Percentiles rank a stretch among this genome's conserved stretches.
These are phyloP conservation scores for Poecilia picta DNA, from an alignment of 2,797 vertebrate species.

Conservation along the genomic window DNA sequence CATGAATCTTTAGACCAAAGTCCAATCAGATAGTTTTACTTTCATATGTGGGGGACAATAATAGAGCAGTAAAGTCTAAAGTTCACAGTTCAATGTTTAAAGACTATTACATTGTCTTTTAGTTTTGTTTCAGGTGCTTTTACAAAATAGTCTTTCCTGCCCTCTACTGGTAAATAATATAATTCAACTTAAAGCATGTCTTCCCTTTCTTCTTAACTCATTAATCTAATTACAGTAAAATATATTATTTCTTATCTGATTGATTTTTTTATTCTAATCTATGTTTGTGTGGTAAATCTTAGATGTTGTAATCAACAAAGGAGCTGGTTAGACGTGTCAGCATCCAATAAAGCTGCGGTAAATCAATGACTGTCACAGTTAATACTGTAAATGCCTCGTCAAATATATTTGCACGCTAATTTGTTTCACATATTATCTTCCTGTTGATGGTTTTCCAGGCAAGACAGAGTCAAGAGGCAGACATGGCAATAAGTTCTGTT, in stretches of 20 bases:
- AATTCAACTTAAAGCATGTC: neutral
- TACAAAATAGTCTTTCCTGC: neutral
- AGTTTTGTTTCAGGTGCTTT: accelerated
- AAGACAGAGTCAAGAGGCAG: slow-evolving; percentile 34
- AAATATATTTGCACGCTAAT: slow-evolving; percentile 9
- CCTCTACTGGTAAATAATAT: neutral
- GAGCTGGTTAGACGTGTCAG: neutral
- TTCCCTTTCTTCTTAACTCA: neutral
- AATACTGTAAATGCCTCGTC: slow-evolving; percentile 2
- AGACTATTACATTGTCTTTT: neutral
- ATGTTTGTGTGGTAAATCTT: neutral
- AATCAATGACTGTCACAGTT: neutral
- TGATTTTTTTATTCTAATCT: neutral
- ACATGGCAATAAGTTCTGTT: slow-evolving; percentile 35
- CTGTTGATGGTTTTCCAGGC: slow-evolving; percentile 45
- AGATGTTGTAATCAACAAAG: neutral
- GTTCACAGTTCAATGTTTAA: neutral
- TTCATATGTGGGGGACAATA: neutral
- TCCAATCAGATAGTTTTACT: neutral
- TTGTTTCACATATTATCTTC: slow-evolving; percentile 27
- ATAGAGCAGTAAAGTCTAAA: neutral
- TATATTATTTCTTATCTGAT: neutral
- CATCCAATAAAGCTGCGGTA: neutral
- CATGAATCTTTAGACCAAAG: neutral
- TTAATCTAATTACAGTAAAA: neutral